Base-by-base conservation (phyloP, 1,140 invertebrate genomes). In the Pseudomyrmex gracilis region DNA sequence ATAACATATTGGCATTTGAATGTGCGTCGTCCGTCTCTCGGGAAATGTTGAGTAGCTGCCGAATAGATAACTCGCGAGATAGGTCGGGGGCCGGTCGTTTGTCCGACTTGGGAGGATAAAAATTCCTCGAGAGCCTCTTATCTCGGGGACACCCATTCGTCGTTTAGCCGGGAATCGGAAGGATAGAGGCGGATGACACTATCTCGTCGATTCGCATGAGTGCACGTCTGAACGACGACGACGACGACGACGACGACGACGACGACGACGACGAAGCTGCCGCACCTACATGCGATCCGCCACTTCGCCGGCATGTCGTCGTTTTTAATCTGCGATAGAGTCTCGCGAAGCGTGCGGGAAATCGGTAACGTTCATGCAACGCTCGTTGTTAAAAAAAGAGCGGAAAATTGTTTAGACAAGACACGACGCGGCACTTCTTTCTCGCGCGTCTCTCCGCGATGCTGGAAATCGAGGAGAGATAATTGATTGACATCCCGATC, bases 131-230 rank as follows among this genome's bases (percentile, higher is more conserved):
- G 12, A 63, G 45, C 34, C 70, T 84, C 17, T 60, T 20, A 34
- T 47, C 34, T 34, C 5, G 34, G 34, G 55, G 43, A 24, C 58
- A 53, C 4, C 49, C 61, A 57, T 85, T 53, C 43, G 55, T 67
- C 63, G 66, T 71, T 84, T 83, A 83, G 67, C 58, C 76, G 22
- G 57, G 47, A 7, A 49, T 76, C 47, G 58, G 45, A 34, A 80
- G 45, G 55, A 70, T 77, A 70, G 60, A 20, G 15, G 34, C 60
- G 34, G 49, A 82, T 78, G 84, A 83, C 84, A 49, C 47, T 70
- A 83, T 73, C 60, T 83, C 12, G 51, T 57, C 49, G 85, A 87
- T 80, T 83, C 78, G 85, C 78, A 84, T 80, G 84, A 88, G 64
- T 47, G 66, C 82, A n/a, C 68, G 74, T 34, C 5, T 34, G 5